Percentiles rank a stretch among this genome's conserved stretches.
Evolutionary conservation across 2,888 invertebrate genomes (phyloP).

Genomic region (Lithophane ornitopus): DNA sequence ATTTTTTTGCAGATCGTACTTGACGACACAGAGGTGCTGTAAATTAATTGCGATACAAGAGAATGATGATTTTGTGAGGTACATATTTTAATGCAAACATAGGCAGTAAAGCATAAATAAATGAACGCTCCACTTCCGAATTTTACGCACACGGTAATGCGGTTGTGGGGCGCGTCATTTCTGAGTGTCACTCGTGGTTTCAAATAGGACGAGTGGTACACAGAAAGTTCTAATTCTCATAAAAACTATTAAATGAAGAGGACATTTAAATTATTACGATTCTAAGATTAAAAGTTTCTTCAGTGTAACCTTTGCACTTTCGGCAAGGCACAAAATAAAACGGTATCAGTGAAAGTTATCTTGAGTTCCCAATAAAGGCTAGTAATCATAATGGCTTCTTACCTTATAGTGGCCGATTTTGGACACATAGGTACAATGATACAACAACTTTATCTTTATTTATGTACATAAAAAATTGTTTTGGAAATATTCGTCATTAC

Average conservation of each 20-base stretch:
- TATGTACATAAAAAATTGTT: background rate
- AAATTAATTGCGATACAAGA: no score
- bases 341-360: conserved; percentile 41
- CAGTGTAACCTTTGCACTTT: conserved; percentile 10
- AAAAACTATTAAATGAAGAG: background rate
- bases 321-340: background rate
- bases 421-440: background rate
- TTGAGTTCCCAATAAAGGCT: conserved; percentile 3
- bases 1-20: background rate
- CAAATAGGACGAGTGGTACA: no score
- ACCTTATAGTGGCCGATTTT: background rate
- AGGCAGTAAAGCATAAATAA: no score
- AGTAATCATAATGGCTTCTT: background rate
- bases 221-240: background rate
- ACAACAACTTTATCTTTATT: background rate
- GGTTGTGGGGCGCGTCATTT: no score
- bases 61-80: background rate
- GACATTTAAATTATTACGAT: no score
- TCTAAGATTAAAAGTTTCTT: no score
- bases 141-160: no score
- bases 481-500: background rate
- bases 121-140: no score
- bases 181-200: background rate
- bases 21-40: no score
- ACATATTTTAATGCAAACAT: background rate